These are phyloP conservation scores for Meiosimyza platycephala DNA, from an alignment of 2,888 invertebrate species.

Conservation along the genomic window DNA sequence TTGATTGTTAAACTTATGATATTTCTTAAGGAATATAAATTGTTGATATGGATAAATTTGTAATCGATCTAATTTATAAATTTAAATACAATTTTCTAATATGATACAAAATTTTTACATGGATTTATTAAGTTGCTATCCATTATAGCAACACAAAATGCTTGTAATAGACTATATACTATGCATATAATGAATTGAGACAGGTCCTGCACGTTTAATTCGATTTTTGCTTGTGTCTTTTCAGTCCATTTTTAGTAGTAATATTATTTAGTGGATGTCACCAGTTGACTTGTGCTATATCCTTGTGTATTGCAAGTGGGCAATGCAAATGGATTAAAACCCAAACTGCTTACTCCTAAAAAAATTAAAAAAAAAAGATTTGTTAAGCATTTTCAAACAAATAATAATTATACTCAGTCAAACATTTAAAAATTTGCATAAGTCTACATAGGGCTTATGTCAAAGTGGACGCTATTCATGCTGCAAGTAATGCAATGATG, in stretches of 20 bases:
- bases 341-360: slow-evolving; percentile 82
- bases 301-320: slow-evolving; percentile 88
- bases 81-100: too few relatives aligned
- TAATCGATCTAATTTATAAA: background rate
- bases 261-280: slow-evolving; percentile 81
- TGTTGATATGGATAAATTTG: slow-evolving; percentile 14
- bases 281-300: slow-evolving; percentile 83
- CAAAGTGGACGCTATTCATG: too few relatives aligned
- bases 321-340: slow-evolving; percentile 93
- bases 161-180: too few relatives aligned
- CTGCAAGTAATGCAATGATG: too few relatives aligned
- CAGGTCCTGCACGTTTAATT: slow-evolving; percentile 13
- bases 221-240: background rate
- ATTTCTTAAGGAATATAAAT: background rate
- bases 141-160: too few relatives aligned
- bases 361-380: slow-evolving; percentile 41
- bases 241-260: slow-evolving; percentile 54
- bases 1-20: slow-evolving; percentile 2
- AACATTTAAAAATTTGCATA: background rate
- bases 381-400: background rate
- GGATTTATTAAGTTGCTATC: too few relatives aligned
- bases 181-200: too few relatives aligned
- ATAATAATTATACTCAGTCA: background rate
- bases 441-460: background rate
- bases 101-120: too few relatives aligned